Evolutionary conservation across 2,888 invertebrate genomes (phyloP).

Genomic region (Platyscelio sp.): DNA sequence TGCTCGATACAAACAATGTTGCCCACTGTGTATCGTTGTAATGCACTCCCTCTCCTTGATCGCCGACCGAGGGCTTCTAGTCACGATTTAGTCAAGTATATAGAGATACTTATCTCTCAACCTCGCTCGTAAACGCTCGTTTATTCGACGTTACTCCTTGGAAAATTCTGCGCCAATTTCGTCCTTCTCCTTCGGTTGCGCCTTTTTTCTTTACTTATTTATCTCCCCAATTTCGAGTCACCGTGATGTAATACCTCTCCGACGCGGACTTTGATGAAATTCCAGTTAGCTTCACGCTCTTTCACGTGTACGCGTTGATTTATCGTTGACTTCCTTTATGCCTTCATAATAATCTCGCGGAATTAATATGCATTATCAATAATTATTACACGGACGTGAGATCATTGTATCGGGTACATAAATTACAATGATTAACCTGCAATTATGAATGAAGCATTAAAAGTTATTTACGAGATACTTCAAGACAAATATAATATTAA

Average conservation of each 20-base stretch:
- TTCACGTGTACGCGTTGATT: neutral
- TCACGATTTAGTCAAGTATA: slow-evolving; percentile 85
- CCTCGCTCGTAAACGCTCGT: slow-evolving; percentile 83
- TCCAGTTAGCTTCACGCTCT: neutral
- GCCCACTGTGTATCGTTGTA: slow-evolving; percentile 78
- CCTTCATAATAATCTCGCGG: slow-evolving; percentile 39
- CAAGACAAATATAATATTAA: too few relatives aligned
- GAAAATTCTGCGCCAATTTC: slow-evolving; percentile 70
- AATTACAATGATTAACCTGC: slow-evolving; percentile 25
- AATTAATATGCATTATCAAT: slow-evolving; percentile 46
- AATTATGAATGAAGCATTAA: too few relatives aligned
- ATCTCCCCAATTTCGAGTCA: neutral
- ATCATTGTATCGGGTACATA: slow-evolving; percentile 20
- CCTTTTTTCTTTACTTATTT: neutral
- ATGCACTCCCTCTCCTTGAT: slow-evolving; percentile 77
- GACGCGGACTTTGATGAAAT: neutral
- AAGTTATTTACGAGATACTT: too few relatives aligned
- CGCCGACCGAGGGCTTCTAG: slow-evolving; percentile 80
- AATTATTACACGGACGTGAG: slow-evolving; percentile 18
- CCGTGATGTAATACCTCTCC: neutral
- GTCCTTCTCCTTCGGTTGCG: slow-evolving; percentile 10
- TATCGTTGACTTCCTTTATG: slow-evolving; percentile 23
- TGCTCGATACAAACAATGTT: slow-evolving; percentile 82
- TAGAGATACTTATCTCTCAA: slow-evolving; percentile 83
- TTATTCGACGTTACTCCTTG: slow-evolving; percentile 75